These are phyloP conservation scores for Melanotaenia nigrans DNA, from an alignment of 2,797 vertebrate species.

Conservation along the genomic window DNA sequence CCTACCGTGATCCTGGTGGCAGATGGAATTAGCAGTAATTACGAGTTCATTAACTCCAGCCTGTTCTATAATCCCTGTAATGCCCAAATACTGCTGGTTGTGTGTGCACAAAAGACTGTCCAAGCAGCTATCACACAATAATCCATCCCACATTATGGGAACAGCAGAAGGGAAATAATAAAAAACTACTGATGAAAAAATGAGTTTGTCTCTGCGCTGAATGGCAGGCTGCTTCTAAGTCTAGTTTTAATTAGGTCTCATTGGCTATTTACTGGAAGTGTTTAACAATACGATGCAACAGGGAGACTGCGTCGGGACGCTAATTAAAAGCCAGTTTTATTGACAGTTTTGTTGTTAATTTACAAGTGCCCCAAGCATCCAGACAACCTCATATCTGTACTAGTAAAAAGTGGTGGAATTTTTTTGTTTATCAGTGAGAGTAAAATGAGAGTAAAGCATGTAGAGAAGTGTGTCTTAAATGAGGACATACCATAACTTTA, in stretches of 20 bases:
- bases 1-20: conserved; percentile 68
- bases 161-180: conserved; percentile 45
- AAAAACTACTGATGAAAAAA: conserved; percentile 48
- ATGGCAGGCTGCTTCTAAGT: conserved; percentile 17
- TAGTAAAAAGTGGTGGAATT: conserved; percentile 23
- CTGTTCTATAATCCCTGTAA: conserved; percentile 79
- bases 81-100: conserved; percentile 65
- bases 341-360: conserved; percentile 50
- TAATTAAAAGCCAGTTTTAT: conserved; percentile 66
- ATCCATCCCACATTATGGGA: conserved; percentile 44
- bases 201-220: conserved; percentile 45
- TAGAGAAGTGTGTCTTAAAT: conserved; percentile 5
- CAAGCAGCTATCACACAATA: conserved; percentile 36
- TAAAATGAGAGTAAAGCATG: conserved; percentile 5
- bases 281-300: conserved; percentile 41
- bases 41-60: conserved; percentile 79
- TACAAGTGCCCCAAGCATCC: conserved; percentile 19
- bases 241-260: conserved; percentile 47
- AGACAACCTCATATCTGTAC: conserved; percentile 3
- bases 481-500: conserved; percentile 1
- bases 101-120: conserved; percentile 32
- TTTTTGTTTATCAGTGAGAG: conserved; percentile 9
- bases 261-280: conserved; percentile 58
- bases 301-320: conserved; percentile 27
- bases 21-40: conserved; percentile 83